These are phyloP conservation scores for Xestia c-nigrum DNA, from an alignment of 2,888 invertebrate genomes.

Conservation along the genomic window DNA sequence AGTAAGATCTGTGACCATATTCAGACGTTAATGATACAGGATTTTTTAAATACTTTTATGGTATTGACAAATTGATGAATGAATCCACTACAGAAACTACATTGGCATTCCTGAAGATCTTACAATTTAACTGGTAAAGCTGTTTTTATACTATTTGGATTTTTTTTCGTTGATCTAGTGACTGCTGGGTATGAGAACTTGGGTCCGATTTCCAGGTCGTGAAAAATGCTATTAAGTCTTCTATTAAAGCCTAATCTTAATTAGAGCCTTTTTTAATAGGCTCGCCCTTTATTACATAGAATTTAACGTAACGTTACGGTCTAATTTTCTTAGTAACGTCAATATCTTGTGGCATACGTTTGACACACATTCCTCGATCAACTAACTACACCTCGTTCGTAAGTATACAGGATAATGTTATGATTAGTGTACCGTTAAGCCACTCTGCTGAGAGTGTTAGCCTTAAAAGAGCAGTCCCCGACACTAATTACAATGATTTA, in stretches of 20 bases:
- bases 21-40: slow-evolving; percentile 36
- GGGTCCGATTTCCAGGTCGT: not conserved
- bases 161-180: not conserved
- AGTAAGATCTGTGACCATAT: slow-evolving; percentile 20
- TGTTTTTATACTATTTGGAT: slow-evolving; percentile 13
- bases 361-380: slow-evolving; percentile 62
- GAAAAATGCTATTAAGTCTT: not conserved
- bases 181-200: not conserved
- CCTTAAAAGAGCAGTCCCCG: slow-evolving; percentile 62
- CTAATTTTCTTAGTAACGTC: slow-evolving; percentile 9
- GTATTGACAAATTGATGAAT: slow-evolving; percentile 60
- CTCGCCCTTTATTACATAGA: too few relatives aligned
- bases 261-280: too few relatives aligned
- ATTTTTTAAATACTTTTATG: slow-evolving; percentile 36
- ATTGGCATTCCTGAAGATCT: slow-evolving; percentile 24
- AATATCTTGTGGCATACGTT: slow-evolving; percentile 49
- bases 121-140: slow-evolving; percentile 12
- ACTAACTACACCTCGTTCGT: slow-evolving; percentile 41
- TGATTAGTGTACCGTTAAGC: slow-evolving; percentile 79
- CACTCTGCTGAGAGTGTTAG: slow-evolving; percentile 64
- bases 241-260: not conserved
- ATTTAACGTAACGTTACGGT: not conserved
- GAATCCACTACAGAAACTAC: slow-evolving; percentile 26
- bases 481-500: slow-evolving; percentile 73
- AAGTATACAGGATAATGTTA: slow-evolving; percentile 77